phyloP scores from a whole-genome alignment of 2,113 vertebrate species.

The Brachypodius melanocephalos region DNA sequence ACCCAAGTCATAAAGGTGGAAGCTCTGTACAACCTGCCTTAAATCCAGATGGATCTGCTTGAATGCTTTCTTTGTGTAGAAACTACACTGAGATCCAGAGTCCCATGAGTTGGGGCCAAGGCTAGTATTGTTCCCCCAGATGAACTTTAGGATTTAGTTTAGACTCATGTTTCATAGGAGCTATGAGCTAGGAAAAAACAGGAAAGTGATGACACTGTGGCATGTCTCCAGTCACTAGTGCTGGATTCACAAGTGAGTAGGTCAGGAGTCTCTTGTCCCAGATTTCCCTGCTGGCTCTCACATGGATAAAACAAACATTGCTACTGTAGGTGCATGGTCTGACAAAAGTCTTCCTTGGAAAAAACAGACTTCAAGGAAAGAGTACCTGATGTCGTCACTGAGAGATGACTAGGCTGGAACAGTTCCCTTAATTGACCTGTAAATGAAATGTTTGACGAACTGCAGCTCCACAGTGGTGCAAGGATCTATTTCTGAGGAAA shows the following conservation, averaged over 20 bases:
- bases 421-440: slow-evolving; percentile 13
- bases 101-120: neutral
- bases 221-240: neutral
- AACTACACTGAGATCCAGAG: neutral
- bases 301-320: neutral
- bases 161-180: neutral
- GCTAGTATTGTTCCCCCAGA: neutral
- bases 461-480: neutral
- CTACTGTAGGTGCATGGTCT: rapidly evolving
- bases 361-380: slow-evolving; percentile 24
- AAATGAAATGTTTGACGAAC: neutral
- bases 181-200: neutral
- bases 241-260: neutral
- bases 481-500: neutral
- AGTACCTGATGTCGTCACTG: neutral
- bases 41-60: neutral
- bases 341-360: slow-evolving; percentile 2
- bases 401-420: neutral
- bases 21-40: neutral
- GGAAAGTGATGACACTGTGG: neutral
- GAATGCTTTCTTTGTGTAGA: neutral
- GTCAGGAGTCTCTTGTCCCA: neutral
- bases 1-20: neutral
- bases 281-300: neutral
- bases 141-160: neutral